Evolutionary conservation across 2,797 vertebrate species (phyloP).

Genomic region (Rhynchonycteris naso): DNA sequence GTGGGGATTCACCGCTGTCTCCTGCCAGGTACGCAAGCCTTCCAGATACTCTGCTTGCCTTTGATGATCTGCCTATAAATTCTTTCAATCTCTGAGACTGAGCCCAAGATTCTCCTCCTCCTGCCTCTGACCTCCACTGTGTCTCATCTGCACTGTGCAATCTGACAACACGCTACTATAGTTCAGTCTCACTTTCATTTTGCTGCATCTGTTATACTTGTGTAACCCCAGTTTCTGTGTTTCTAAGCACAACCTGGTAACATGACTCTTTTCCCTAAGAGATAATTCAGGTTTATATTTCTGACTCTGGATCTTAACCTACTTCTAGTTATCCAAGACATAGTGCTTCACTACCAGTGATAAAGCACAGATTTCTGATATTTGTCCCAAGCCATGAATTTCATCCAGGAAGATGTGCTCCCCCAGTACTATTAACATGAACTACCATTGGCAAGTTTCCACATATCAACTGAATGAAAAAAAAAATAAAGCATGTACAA

Average conservation of each 20-base stretch:
- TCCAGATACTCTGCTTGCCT: conserved; percentile 64
- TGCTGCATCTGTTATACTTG: not conserved
- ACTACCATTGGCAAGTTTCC: not conserved
- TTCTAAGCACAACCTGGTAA: conserved; percentile 9
- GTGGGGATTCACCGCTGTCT: not conserved
- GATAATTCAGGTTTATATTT: conserved; percentile 68
- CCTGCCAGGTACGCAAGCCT: conserved; percentile 61
- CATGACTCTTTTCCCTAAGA: not conserved
- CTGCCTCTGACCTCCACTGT: not conserved
- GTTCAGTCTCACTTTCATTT: conserved; percentile 44
- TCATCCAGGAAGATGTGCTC: not conserved
- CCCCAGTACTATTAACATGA: not conserved
- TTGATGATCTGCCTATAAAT: conserved; percentile 75
- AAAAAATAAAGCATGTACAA: conserved; percentile 39
- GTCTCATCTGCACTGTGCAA: conserved; percentile 17
- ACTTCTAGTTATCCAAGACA: not conserved
- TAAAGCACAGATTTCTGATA: not conserved
- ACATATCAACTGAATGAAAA: not conserved
- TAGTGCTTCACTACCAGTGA: not conserved
- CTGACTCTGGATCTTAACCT: conserved; percentile 50
- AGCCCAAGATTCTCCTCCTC: not conserved
- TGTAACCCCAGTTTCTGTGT: not conserved
- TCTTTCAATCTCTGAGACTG: conserved; percentile 37
- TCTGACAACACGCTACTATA: conserved; percentile 21
- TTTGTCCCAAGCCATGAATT: not conserved